These are phyloP conservation scores for Loripinus fragilis DNA, from an alignment of 2,888 invertebrate genomes.

Conservation along the genomic window DNA sequence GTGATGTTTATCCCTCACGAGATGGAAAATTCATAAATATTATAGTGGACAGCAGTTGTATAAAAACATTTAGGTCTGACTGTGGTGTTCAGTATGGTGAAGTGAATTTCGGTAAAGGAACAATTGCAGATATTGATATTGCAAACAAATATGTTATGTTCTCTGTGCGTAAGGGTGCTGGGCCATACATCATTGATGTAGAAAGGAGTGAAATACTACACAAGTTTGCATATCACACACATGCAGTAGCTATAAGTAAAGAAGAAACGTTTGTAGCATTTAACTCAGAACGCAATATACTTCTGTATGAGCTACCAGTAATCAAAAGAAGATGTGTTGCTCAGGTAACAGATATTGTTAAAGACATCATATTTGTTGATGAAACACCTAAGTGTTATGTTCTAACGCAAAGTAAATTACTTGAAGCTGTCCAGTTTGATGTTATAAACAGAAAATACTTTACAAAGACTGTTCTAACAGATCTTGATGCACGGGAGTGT, in stretches of 20 bases:
- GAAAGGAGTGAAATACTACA: constrained; percentile 69
- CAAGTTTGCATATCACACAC: constrained; percentile 71
- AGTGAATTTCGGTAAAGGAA: constrained; percentile 66
- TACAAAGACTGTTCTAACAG: constrained; percentile 66
- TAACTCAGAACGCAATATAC: constrained; percentile 66
- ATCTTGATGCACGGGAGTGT: constrained; percentile 71
- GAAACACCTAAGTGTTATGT: constrained; percentile 69
- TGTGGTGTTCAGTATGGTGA: constrained; percentile 73
- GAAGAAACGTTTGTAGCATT: constrained; percentile 72
- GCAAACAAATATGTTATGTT: constrained; percentile 74
- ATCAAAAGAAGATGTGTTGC: constrained; percentile 75
- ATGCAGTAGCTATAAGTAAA: constrained; percentile 71
- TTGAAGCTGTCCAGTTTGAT: constrained; percentile 71
- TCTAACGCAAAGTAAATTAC: constrained; percentile 67
- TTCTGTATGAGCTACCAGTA: constrained; percentile 72
- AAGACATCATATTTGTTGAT: constrained; percentile 67
- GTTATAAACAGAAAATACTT: constrained; percentile 62
- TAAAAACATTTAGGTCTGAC: constrained; percentile 73
- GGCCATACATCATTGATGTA: constrained; percentile 75
- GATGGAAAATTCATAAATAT: constrained; percentile 74
- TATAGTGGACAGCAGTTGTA: constrained; percentile 67
- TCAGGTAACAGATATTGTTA: constrained; percentile 67
- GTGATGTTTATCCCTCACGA: constrained; percentile 68
- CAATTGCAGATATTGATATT: constrained; percentile 60
- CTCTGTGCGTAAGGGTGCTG: constrained; percentile 67